A percentile compares a stretch with the other conserved stretches of the same genome.
These are phyloP conservation scores for Clusia tigrina DNA, from an alignment of 2,888 invertebrate genomes.

Conservation along the genomic window DNA sequence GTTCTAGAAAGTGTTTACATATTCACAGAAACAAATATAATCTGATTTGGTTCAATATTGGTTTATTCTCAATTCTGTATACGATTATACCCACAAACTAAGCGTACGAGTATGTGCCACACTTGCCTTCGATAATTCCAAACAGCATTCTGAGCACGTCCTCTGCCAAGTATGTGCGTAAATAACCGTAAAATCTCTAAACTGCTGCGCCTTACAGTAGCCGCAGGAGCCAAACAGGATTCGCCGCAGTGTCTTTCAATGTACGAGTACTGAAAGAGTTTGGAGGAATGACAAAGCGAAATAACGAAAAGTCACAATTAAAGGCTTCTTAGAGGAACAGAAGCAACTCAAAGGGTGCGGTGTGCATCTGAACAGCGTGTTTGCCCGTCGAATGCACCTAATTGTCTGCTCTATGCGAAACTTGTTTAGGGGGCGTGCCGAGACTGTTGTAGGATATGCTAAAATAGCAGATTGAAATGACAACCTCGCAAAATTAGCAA, in stretches of 20 bases:
- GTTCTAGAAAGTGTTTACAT: too few species aligned
- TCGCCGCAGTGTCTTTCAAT: slow-evolving; percentile 38
- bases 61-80: too few species aligned
- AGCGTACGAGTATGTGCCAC: background rate
- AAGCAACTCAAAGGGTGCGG: slow-evolving; percentile 12
- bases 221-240: slow-evolving; percentile 27
- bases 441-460: slow-evolving; percentile 25
- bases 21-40: too few species aligned
- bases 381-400: slow-evolving; percentile 24
- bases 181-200: too few species aligned
- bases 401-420: slow-evolving; percentile 35
- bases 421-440: slow-evolving; percentile 34
- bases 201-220: slow-evolving; percentile 36
- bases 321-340: slow-evolving; percentile 14
- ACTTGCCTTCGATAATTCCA: too few species aligned
- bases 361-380: background rate
- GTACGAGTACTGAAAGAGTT: slow-evolving; percentile 18
- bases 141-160: too few species aligned
- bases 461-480: slow-evolving; percentile 28
- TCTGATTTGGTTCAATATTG: too few species aligned
- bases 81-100: too few species aligned
- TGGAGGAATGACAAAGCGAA: slow-evolving; percentile 25
- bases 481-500: slow-evolving; percentile 50
- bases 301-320: slow-evolving; percentile 33
- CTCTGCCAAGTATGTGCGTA: too few species aligned